Evolutionary conservation across 2,113 vertebrate genomes (phyloP), one percentile per base, ranked within the genome.

Genomic region (Sebastes schlegelii): DNA sequence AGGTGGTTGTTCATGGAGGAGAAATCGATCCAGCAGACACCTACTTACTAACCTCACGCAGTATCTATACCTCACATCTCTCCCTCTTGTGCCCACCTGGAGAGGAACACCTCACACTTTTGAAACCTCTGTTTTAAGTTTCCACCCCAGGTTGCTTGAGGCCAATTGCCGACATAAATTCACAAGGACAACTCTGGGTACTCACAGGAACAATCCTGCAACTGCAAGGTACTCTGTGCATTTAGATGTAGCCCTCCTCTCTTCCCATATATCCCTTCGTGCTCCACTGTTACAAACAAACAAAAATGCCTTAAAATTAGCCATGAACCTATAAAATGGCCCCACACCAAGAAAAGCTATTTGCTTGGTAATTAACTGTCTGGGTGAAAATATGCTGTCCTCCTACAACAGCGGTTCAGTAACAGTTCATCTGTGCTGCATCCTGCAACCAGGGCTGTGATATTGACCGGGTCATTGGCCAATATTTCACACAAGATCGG

Each of bases 401-500:
- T 42, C 16, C 23, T 45, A 45, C 19, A 74, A 54, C 45, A 40
- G 45, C 11, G 57, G 55, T 51, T 58, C 43, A 75, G 19, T 17
- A 8, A 17, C 51, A 72, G 73, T 68, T 82, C 2, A 78, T 68
- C 49, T 45, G 16, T 6, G 14, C 34, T 58, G 21, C 63, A 52
- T 52, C 82, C 57, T 64, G 64, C 5, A 6, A 19, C 40, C 74
- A 74, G 62, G 16, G 23, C 58, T 74, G 42, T 46, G 54, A 79
- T 72, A 81, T 46, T 34, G 72, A 78, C 57, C 2, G 4, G 55
- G 52, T 84, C 76, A 86, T 52, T 86, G 83, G 62, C 70, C 65
- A 67, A 62, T 84, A 72, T 69, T 82, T 86, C 68, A 82, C 73
- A 79, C 58, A 65, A 63, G 75, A 86, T 52, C 5, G 2, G 5